Evolutionary conservation across 2,797 vertebrate species (phyloP), one percentile per base, ranked within the genome.

Genomic region (Acipenser oxyrinchus): DNA sequence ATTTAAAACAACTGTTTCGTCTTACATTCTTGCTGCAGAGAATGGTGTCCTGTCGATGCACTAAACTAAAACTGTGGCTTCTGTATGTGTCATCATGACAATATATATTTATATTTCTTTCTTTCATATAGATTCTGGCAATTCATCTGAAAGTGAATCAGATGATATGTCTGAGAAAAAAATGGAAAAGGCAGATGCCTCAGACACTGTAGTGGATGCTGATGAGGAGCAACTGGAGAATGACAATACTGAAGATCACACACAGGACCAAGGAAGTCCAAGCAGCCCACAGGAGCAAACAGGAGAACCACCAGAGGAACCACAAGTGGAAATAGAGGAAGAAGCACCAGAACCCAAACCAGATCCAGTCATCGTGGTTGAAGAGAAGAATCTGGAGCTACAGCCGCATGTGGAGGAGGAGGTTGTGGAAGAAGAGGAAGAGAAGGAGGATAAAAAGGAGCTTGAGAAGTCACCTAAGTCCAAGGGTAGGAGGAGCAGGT

Each of bases 81-180:
- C 8, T 37, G 13, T 12, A 10, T 10, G 1, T 37, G 49, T 66
- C 7, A 50, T 48, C 52, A 8, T 58, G 55, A n/a, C 23, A 37
- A 37, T 37, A 37, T 37, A 37, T 37, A 37, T 37, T 51, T 18
- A 6, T 1, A 11, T 51, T 48, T 37, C 6, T 69, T 6, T 51
- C 63, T 64, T 82, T 18, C 1, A 37, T 91, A 68, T 85, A 89
- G 96, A 97, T 74, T 97, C 87, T 23, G 95, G 77, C 65, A 92
- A 90, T 78, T 95, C 94, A 0, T 96, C 94, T 49, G 94, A 89
- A 74, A 95, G 94, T 64, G 95, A 97, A 66, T 83, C 84, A 50
- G 96, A 97, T 73, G 93, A 96, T 65, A 80, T 79, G 60, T 79
- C 88, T 8, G 93, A 94, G 58, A 95, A 94, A 77, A 93, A 88